Conservation (phyloP, 1,140 invertebrate genomes). For the Eulimnadia texana region DNA sequence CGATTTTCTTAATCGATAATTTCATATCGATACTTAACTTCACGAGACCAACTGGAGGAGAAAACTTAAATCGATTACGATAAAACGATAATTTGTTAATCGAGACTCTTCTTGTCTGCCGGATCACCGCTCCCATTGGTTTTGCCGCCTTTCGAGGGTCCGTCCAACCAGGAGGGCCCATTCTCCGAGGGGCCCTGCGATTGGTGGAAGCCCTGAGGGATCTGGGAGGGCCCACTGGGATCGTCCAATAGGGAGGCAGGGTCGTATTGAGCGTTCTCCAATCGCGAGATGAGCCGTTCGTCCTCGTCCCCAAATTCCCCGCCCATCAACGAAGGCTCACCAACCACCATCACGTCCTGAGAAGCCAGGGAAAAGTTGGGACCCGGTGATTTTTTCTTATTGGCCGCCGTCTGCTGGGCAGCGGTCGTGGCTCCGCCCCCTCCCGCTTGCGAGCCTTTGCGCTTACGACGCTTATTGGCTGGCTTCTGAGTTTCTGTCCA, state of each 20-base stretch:
- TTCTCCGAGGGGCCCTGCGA: too few species aligned
- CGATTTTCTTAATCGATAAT: too few species aligned
- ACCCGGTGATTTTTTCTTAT: conserved; percentile 89
- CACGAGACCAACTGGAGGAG: too few species aligned
- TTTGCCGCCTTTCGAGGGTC: not conserved
- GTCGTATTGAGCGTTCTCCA: conserved; percentile 97
- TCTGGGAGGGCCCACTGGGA: not conserved
- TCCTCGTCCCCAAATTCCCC: conserved; percentile 98
- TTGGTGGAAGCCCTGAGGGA: too few species aligned
- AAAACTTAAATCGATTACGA: too few species aligned
- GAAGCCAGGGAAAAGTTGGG: conserved; percentile 85
- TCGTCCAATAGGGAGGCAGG: conserved; percentile 43
- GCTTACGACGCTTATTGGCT: conserved; percentile 84
- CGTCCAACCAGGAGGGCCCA: not conserved
- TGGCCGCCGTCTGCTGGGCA: conserved; percentile 49
- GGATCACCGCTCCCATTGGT: not conserved
- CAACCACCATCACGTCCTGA: conserved; percentile 99
- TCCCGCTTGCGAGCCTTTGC: conserved; percentile 62
- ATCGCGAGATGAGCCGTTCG: conserved; percentile 87
- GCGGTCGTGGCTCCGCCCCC: conserved; percentile 40
- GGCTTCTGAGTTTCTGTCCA: conserved; percentile 83
- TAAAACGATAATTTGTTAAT: not conserved
- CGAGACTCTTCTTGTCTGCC: not conserved
- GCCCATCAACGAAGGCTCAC: conserved; percentile 96
- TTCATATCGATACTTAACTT: not conserved